A percentile compares a stretch with the other conserved stretches of the same genome.
These are phyloP conservation scores for Spheniscus mendiculus DNA, from an alignment of 2,113 vertebrate genomes.

Conservation along the genomic window DNA sequence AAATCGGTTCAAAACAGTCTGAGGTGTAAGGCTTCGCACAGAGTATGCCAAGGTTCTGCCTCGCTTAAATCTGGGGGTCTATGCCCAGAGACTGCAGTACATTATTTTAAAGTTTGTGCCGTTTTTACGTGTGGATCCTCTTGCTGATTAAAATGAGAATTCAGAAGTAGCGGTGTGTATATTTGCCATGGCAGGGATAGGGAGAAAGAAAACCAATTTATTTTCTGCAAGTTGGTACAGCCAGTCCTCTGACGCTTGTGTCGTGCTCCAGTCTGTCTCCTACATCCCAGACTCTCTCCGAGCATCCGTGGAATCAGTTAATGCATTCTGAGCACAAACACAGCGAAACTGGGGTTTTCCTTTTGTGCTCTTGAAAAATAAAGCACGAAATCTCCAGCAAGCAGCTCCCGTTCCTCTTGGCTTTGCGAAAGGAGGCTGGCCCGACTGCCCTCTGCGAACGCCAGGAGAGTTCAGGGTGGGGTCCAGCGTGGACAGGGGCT, in stretches of 20 bases:
- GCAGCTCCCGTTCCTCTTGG: background rate
- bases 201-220: background rate
- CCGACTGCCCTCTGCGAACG: rapidly evolving
- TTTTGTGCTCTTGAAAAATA: background rate
- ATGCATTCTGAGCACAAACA: background rate
- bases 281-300: background rate
- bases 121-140: background rate
- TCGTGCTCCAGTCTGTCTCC: rapidly evolving
- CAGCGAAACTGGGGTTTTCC: background rate
- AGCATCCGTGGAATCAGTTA: background rate
- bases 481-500: background rate
- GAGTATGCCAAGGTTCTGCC: background rate
- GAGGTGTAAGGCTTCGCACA: background rate
- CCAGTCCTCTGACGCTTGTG: background rate
- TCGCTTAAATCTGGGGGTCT: background rate
- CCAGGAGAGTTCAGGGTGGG: background rate
- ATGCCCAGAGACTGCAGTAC: background rate
- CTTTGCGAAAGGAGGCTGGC: background rate
- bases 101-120: background rate
- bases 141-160: background rate
- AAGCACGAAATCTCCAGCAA: background rate
- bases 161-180: background rate
- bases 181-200: background rate
- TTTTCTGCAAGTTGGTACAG: background rate
- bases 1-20: background rate